Evolutionary conservation across 2,888 invertebrate genomes (phyloP).

Genomic region (Crossocerus cetratus): DNA sequence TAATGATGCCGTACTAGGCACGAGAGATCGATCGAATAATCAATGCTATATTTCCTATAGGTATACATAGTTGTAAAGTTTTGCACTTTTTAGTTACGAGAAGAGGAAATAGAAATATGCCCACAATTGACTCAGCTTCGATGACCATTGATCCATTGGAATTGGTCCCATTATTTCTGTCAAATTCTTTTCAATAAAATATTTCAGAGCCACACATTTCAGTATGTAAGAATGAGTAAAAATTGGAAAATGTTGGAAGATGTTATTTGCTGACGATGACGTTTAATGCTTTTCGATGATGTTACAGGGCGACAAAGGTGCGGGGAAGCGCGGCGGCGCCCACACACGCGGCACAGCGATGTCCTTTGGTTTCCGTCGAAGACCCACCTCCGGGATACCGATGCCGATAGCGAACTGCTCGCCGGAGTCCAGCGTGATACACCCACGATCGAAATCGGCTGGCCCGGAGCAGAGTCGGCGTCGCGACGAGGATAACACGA

Average conservation of each 20-base stretch:
- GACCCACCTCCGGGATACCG: slow-evolving; percentile 79
- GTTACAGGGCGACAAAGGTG: slow-evolving; percentile 81
- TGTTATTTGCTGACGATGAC: not conserved
- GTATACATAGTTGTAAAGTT: no score
- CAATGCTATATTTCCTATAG: no score
- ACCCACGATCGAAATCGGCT: slow-evolving; percentile 77
- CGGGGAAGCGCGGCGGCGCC: slow-evolving; percentile 79
- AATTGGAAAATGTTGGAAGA: not conserved
- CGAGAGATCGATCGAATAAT: no score
- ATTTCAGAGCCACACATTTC: no score
- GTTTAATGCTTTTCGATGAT: not conserved
- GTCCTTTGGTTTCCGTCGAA: slow-evolving; percentile 90
- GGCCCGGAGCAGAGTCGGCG: slow-evolving; percentile 77
- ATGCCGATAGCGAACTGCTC: slow-evolving; percentile 64
- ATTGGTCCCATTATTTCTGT: no score
- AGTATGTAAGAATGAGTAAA: not conserved
- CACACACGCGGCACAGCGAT: slow-evolving; percentile 86
- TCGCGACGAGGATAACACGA: slow-evolving; percentile 71
- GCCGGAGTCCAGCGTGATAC: slow-evolving; percentile 65
- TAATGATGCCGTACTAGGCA: no score
- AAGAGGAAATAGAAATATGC: no score
- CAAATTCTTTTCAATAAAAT: no score
- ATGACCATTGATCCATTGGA: no score
- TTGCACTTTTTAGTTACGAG: no score
- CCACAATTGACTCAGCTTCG: no score